Evolutionary conservation across 1,140 invertebrate species (phyloP).

Genomic region (Trichonephila clavata): DNA sequence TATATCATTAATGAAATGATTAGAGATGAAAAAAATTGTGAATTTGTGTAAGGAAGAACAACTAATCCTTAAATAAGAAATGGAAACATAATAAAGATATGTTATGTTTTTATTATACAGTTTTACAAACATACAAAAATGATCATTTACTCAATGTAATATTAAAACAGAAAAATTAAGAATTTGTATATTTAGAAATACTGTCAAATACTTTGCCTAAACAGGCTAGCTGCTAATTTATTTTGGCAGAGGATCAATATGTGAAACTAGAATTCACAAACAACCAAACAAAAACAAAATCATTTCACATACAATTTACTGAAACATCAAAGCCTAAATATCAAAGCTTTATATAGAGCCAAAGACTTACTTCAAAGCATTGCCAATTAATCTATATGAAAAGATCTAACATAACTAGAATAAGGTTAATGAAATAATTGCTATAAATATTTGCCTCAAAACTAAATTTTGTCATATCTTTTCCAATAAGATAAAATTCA

Average conservation of each 20-base stretch:
- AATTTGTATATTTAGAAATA: constrained; percentile 24
- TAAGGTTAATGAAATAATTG: neutral
- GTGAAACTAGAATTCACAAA: constrained; percentile 6
- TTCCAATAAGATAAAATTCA: neutral
- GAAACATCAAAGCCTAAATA: constrained; percentile 21
- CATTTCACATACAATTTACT: neutral
- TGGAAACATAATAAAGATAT: constrained; percentile 65
- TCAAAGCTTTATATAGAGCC: constrained; percentile 19
- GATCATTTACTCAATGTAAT: constrained; percentile 42
- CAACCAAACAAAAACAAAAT: neutral
- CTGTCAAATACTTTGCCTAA: constrained; percentile 27
- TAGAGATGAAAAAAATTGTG: too few species aligned
- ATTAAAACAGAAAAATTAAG: constrained; percentile 39
- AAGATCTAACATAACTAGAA: constrained; percentile 19
- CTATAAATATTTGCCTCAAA: constrained; percentile 7
- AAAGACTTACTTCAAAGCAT: constrained; percentile 20
- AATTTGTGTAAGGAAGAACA: too few species aligned
- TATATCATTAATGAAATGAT: too few species aligned
- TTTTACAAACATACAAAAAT: constrained; percentile 74
- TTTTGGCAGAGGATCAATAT: constrained; percentile 32
- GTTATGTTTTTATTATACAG: constrained; percentile 72
- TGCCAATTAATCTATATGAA: neutral
- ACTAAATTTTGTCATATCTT: neutral
- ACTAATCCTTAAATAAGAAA: neutral
- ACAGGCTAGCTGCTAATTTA: constrained; percentile 49